Conservation (phyloP, 2,888 invertebrate genomes). For the Oligia fasciuncula region DNA sequence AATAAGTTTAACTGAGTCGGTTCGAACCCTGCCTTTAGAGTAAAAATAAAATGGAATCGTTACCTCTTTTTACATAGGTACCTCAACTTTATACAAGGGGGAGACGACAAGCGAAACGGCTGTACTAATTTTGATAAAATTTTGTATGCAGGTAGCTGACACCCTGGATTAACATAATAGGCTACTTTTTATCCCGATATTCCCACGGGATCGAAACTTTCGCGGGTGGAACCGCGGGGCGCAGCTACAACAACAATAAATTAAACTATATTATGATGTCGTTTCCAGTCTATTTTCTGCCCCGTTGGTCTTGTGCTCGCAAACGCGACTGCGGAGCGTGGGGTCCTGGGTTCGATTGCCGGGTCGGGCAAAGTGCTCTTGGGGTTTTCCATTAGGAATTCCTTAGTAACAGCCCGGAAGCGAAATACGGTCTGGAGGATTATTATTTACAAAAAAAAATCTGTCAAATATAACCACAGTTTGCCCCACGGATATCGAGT, state of each 20-base stretch:
- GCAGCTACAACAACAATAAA: background rate
- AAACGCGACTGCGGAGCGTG: too few relatives aligned
- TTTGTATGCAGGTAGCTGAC: too few relatives aligned
- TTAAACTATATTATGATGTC: background rate
- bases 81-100: background rate
- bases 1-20: conserved; percentile 22
- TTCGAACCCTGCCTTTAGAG: background rate
- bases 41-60: background rate
- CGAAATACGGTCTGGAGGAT: too few relatives aligned
- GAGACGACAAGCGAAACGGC: background rate
- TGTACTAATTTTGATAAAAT: too few relatives aligned
- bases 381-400: background rate
- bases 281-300: background rate
- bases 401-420: too few relatives aligned
- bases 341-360: background rate
- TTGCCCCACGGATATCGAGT: too few relatives aligned
- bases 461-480: too few relatives aligned
- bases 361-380: background rate
- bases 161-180: too few relatives aligned
- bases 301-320: background rate
- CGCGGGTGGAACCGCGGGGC: too few relatives aligned
- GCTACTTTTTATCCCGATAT: too few relatives aligned
- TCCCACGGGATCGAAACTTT: too few relatives aligned
- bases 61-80: background rate
- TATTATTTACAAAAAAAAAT: too few relatives aligned